Evolutionary conservation across 2,888 invertebrate species (phyloP).

Genomic region (Phania funesta): DNA sequence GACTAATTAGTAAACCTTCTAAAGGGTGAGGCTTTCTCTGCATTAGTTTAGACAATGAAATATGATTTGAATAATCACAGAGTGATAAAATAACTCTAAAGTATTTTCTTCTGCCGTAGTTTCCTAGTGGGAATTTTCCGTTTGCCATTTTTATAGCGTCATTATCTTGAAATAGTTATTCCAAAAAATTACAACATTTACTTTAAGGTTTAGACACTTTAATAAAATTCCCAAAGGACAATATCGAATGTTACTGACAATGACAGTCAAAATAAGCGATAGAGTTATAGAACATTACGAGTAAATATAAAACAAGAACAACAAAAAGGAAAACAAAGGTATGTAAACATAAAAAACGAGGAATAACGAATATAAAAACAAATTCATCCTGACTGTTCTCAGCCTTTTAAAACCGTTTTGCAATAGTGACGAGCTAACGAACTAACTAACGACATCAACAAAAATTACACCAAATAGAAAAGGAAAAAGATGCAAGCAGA

Average conservation of each 20-base stretch:
- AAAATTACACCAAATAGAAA: not conserved
- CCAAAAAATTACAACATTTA: constrained; percentile 46
- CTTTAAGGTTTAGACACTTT: constrained; percentile 61
- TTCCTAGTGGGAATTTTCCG: not conserved
- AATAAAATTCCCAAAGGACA: constrained; percentile 66
- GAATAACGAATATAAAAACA: constrained; percentile 17
- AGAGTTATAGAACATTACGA: constrained; percentile 59
- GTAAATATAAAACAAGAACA: not conserved
- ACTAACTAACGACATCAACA: not conserved
- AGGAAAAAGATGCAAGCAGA: constrained; percentile 27
- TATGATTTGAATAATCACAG: too few relatives aligned
- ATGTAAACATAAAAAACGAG: constrained; percentile 23
- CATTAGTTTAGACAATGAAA: too few relatives aligned
- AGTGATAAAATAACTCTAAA: not conserved
- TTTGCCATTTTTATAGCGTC: constrained; percentile 6
- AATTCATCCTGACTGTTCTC: constrained; percentile 50
- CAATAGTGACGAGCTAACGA: not conserved
- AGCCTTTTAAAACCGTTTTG: constrained; percentile 42
- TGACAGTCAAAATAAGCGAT: constrained; percentile 56
- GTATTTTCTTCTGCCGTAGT: not conserved
- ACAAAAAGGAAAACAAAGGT: not conserved
- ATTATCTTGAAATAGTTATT: constrained; percentile 42
- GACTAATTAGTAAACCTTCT: too few relatives aligned
- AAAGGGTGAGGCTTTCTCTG: too few relatives aligned
- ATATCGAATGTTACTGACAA: constrained; percentile 66